Evolutionary conservation across 64 coral and sea anemone genomes (phyloP), one percentile per base, ranked within the genome.

Genomic region (Pocillopora damicornis): DNA sequence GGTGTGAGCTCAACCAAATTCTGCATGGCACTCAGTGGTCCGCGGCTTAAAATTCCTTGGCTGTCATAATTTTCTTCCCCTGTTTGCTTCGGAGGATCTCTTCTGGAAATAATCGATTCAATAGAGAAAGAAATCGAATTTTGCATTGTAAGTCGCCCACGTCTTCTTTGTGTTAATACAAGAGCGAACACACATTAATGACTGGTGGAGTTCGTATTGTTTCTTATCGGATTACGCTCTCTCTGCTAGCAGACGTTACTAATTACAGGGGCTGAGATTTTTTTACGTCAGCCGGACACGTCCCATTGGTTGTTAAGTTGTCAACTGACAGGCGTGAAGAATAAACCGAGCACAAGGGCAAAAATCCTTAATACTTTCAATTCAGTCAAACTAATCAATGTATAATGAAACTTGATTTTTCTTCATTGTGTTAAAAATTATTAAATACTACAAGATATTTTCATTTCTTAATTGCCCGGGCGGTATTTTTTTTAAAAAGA

Each of bases 181-280:
- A 10, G 79, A 86, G 62, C 36, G 56, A 37, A 15, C 76, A 74
- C 63, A 56, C 78, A 30, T 81, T 80, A 89, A n/a, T 60, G 79
- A 75, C 51, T 76, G 69, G 72, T 60, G n/a, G 79, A 63, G 75
- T 95, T 69, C 59, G 65, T 87, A 85, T 85, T 89, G 86, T 75
- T 60, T 68, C 75, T 95, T 92, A 95, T 95, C 94, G 80, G 94
- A 95, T 95, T 95, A 95, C 94, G 57, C 58, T 75, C 77, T 45
- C 78, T 67, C 15, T 88, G 42, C 51, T 59, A 45, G 76, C 90
- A 90, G 89, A 91, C 93, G 35, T 88, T 88, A 83, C 90, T 92
- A 95, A 95, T 95, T 92, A 95, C 86, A 63, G 86, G 78, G 84
- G 83, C 59, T 86, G 89, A 72, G 56, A 68, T 89, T 80, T 63